Conservation (phyloP, 2,113 vertebrate species). For the Oreotragus oreotragus region DNA sequence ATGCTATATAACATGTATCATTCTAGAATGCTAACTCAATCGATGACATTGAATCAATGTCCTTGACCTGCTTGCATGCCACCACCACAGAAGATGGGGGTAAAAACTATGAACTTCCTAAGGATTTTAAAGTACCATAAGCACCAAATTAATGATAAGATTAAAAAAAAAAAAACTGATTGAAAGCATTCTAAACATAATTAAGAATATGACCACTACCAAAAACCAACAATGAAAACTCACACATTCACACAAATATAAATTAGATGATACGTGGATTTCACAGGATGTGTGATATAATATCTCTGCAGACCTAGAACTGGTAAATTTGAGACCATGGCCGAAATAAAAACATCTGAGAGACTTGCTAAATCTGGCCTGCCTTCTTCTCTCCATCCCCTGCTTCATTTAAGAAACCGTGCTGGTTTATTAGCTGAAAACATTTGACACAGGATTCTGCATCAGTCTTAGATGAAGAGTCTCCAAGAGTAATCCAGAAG, state of each 20-base stretch:
- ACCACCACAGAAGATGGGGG: neutral
- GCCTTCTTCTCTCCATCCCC: neutral
- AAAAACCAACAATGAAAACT: neutral
- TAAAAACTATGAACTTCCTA: neutral
- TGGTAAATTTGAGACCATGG: neutral
- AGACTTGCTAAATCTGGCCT: neutral
- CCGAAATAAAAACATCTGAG: neutral
- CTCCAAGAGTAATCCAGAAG: neutral
- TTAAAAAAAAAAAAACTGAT: neutral
- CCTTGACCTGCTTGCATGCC: neutral
- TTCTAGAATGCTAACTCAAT: neutral
- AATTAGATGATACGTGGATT: neutral
- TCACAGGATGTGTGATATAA: neutral
- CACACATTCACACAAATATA: neutral
- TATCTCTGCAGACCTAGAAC: neutral
- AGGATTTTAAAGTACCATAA: neutral
- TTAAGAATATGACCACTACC: neutral
- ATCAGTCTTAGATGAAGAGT: neutral
- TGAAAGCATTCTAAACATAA: neutral
- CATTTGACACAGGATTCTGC: neutral
- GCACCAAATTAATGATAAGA: neutral
- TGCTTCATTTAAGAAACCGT: neutral
- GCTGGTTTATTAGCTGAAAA: neutral
- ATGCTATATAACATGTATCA: neutral
- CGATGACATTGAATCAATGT: neutral